Base-by-base conservation (phyloP, 2,888 invertebrate genomes). In the Sussaba pulchella region DNA sequence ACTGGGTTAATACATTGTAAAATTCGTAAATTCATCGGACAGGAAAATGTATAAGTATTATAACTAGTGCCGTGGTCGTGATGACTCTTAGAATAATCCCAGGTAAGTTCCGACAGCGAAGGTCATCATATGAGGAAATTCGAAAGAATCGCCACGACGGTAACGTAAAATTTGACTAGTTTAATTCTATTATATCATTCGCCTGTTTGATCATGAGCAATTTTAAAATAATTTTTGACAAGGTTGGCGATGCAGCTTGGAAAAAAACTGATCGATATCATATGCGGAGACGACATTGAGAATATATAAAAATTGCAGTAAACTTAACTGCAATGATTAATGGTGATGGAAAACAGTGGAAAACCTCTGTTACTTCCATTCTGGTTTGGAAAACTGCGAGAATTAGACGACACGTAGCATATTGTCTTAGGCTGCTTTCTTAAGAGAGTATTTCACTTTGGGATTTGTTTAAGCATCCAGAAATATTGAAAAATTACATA, bases 111-210 rank as follows among this genome's bases (percentile, higher is more conserved):
- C 71, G 75, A 82, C 74, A 26, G 59, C 26, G 5, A 69, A 21
- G 39, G 75, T 81, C 78, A 64, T 82, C 82, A 82, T 75, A 64
- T 41, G 69, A 43, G 72, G 78, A 75, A 75, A 41, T 57, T 17
- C 57, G 17, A 57, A 45, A 50, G 43, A 45, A 74, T 81, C 47
- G 43, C 63, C 74, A 54, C 71, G 63, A 52, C 24, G 1, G 9
- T 21, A 36, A 26, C 36, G 36, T 17, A 43, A 70, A 57, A 54
- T 70, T 70, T 57, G 57, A 70, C 70, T 70, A 59, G 63, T 71
- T 77, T 36, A 59, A 50, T 61, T 76, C 41, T 76, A 43, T 36
- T n/a, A 21, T 63, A 63, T 45, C 36, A 24, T 2, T 63, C 24
- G 19, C 12, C 54, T 12, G 6, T 3, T 21, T 21, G 17, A n/a